A percentile compares a stretch with the other conserved stretches of the same genome.
Evolutionary conservation across 2,888 invertebrate genomes (phyloP).

Genomic region (Euclidia mi): DNA sequence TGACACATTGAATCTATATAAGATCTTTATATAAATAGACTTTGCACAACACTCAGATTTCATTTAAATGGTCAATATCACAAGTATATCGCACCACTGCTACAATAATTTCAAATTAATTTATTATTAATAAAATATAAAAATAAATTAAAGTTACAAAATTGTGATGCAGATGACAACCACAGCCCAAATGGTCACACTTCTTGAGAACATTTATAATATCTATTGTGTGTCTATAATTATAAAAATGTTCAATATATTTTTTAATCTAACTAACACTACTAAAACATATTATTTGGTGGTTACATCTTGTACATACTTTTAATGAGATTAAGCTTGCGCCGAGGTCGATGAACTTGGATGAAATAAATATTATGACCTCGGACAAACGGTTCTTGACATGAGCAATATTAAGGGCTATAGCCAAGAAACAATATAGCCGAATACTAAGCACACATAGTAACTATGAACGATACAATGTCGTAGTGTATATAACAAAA

Average conservation of each 20-base stretch:
- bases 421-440: constrained; percentile 62
- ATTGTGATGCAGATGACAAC: constrained; percentile 81
- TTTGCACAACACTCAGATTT: constrained; percentile 15
- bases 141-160: constrained; percentile 59
- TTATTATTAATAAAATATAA: constrained; percentile 37
- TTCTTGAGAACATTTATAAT: constrained; percentile 48
- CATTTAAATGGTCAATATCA: constrained; percentile 20
- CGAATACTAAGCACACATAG: constrained; percentile 69
- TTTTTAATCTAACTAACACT: constrained; percentile 65
- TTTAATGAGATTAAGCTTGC: constrained; percentile 83
- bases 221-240: constrained; percentile 48
- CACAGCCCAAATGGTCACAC: constrained; percentile 71
- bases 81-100: constrained; percentile 26
- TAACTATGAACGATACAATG: constrained; percentile 57
- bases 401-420: constrained; percentile 56
- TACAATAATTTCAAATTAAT: constrained; percentile 42
- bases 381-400: constrained; percentile 42
- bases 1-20: background rate
- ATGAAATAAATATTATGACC: constrained; percentile 24
- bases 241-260: constrained; percentile 55
- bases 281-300: constrained; percentile 86
- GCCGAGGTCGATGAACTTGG: constrained; percentile 41
- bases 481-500: constrained; percentile 43
- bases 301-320: constrained; percentile 88
- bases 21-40: constrained; percentile 13